Percentiles rank a stretch among this genome's conserved stretches.
Conservation (phyloP, 2,113 vertebrate genomes). For the Coracopsis vasa region DNA sequence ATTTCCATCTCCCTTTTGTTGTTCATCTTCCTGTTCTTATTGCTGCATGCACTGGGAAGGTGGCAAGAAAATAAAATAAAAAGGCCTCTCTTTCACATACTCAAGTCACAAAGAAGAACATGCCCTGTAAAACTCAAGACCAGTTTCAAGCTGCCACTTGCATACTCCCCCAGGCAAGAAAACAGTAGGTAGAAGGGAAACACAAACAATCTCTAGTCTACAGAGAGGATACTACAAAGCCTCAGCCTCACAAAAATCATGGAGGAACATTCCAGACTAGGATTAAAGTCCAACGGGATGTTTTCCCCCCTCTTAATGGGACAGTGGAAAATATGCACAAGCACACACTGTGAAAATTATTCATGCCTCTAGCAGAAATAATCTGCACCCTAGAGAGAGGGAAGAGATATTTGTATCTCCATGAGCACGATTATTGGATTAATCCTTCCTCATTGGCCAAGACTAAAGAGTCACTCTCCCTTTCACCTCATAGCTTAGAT, state of each 20-base stretch:
- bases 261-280: constrained; percentile 28
- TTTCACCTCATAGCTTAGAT: background rate
- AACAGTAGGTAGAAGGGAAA: background rate
- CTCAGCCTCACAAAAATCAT: background rate
- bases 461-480: constrained; percentile 49
- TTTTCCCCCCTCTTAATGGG: constrained; percentile 5
- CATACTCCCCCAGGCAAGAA: background rate
- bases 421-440: constrained; percentile 54
- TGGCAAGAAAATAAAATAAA: background rate
- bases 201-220: background rate
- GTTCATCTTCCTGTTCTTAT: constrained; percentile 13
- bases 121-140: background rate
- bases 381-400: constrained; percentile 55
- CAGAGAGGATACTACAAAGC: background rate
- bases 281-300: constrained; percentile 30
- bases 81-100: background rate
- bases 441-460: constrained; percentile 51
- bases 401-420: constrained; percentile 33
- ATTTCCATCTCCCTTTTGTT: constrained; percentile 19
- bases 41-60: background rate
- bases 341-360: constrained; percentile 48
- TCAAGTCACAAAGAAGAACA: background rate
- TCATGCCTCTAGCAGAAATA: constrained; percentile 43
- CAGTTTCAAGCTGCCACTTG: background rate
- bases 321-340: constrained; percentile 31